Conservation (phyloP, 2,113 vertebrate genomes). For the Seriola dumerili region DNA sequence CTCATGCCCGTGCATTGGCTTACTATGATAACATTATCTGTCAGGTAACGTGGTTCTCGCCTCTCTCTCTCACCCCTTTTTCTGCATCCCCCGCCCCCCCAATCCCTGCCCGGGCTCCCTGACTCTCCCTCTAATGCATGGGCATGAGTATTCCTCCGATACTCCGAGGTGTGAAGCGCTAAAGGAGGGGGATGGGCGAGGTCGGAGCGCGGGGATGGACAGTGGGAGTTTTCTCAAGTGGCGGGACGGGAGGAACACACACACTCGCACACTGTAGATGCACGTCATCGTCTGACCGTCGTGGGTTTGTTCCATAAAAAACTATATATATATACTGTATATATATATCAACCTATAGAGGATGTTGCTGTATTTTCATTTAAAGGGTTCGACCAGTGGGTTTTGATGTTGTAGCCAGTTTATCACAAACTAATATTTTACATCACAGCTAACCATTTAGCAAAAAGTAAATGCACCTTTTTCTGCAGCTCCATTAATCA, state of each 20-base stretch:
- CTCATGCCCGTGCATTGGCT: conserved; percentile 88
- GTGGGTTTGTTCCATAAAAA: neutral
- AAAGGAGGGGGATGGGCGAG: conserved; percentile 23
- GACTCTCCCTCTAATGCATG: conserved; percentile 76
- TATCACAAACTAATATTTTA: neutral
- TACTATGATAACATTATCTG: conserved; percentile 91
- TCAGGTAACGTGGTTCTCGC: conserved; percentile 88
- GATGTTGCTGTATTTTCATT: too few relatives aligned
- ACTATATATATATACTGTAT: too few relatives aligned
- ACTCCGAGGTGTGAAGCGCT: conserved; percentile 53
- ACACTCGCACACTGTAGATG: neutral
- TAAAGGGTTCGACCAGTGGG: neutral
- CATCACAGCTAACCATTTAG: neutral
- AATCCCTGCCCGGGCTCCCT: conserved; percentile 63
- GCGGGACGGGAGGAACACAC: neutral
- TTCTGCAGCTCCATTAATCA: neutral
- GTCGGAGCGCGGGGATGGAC: conserved; percentile 13
- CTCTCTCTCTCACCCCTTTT: conserved; percentile 81
- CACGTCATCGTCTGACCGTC: neutral
- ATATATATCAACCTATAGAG: too few relatives aligned
- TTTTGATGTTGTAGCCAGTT: neutral
- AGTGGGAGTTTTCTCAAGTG: conserved; percentile 47
- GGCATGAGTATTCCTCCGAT: conserved; percentile 76
- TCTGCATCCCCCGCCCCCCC: conserved; percentile 73
- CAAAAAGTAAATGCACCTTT: neutral